Evolutionary conservation across 2,888 invertebrate species (phyloP).

Genomic region (Andrena bucephala): DNA sequence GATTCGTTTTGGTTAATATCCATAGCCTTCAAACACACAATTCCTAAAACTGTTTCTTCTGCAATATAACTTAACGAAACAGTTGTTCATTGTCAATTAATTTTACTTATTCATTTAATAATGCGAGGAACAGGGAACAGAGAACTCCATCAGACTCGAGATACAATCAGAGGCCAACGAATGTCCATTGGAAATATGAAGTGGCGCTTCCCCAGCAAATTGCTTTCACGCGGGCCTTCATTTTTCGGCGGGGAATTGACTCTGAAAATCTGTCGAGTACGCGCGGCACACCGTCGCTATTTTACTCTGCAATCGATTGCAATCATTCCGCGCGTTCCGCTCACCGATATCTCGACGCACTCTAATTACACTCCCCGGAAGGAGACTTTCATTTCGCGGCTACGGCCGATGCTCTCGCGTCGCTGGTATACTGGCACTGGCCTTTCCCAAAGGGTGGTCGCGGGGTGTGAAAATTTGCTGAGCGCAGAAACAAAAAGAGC

Average conservation of each 20-base stretch:
- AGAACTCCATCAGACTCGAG: neutral
- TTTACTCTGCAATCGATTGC: slow-evolving; percentile 39
- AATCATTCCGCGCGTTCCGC: slow-evolving; percentile 35
- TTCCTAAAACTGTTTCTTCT: no score
- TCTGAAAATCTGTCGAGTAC: slow-evolving; percentile 39
- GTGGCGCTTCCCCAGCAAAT: slow-evolving; percentile 19
- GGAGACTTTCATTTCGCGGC: slow-evolving; percentile 54
- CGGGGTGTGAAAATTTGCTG: slow-evolving; percentile 45
- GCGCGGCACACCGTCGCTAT: slow-evolving; percentile 29
- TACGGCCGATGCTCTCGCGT: slow-evolving; percentile 20
- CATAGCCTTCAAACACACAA: no score
- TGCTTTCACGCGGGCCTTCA: slow-evolving; percentile 42
- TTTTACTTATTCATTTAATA: neutral
- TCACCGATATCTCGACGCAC: slow-evolving; percentile 47
- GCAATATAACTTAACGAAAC: neutral
- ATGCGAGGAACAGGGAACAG: neutral
- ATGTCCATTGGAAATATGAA: slow-evolving; percentile 26
- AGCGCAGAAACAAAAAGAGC: slow-evolving; percentile 41
- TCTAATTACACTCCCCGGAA: slow-evolving; percentile 57
- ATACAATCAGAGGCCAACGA: neutral
- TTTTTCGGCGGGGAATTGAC: slow-evolving; percentile 27
- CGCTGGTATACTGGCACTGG: neutral
- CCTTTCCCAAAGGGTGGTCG: neutral
- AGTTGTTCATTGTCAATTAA: neutral
- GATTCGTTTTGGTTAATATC: no score